phyloP scores from a whole-genome alignment of 2,113 vertebrate species.

The Gallinago paraguaiae region DNA sequence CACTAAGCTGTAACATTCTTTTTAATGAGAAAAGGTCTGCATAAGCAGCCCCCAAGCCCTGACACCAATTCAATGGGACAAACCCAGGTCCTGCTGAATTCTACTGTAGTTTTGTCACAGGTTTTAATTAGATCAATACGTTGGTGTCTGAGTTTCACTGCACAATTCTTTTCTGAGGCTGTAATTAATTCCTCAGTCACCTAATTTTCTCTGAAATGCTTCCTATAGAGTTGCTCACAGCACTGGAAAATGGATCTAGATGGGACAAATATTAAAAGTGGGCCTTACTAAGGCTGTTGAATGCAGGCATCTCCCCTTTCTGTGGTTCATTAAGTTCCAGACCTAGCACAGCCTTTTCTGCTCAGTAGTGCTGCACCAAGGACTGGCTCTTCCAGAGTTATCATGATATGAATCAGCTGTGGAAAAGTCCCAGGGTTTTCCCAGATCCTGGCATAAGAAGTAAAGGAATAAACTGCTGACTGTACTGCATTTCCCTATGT shows the following conservation, averaged over 20 bases:
- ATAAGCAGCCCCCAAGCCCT: not conserved
- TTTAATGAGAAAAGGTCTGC: not conserved
- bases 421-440: constrained; percentile 7
- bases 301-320: not conserved
- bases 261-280: not conserved
- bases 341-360: not conserved
- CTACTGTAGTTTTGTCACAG: not conserved
- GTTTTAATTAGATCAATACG: not conserved
- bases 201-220: not conserved
- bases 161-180: not conserved
- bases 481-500: not conserved
- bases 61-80: not conserved
- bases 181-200: not conserved
- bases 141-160: not conserved
- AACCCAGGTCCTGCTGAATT: not conserved
- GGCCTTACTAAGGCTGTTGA: not conserved
- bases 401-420: not conserved
- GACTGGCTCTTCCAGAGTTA: not conserved
- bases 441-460: not conserved
- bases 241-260: not conserved
- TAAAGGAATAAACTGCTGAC: constrained; percentile 13
- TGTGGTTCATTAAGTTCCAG: not conserved
- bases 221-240: not conserved
- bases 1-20: not conserved
- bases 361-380: not conserved